These are phyloP conservation scores for Decapterus maruadsi DNA, from an alignment of 2,797 vertebrate genomes.

Conservation along the genomic window DNA sequence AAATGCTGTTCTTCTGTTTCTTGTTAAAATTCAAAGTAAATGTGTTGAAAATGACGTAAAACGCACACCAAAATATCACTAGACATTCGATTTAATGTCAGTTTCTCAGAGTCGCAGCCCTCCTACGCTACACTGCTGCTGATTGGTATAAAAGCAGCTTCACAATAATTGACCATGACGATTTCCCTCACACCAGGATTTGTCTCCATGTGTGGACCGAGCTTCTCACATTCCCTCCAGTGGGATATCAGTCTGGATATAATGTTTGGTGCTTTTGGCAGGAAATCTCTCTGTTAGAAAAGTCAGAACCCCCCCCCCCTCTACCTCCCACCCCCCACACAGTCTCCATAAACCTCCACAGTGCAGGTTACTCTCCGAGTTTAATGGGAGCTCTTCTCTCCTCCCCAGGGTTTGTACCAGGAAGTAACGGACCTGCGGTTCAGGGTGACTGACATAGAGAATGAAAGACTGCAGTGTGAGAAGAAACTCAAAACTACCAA, in stretches of 20 bases:
- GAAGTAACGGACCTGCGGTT: slow-evolving; percentile 92
- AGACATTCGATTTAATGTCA: background rate
- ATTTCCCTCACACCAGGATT: slow-evolving; percentile 22
- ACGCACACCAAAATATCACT: slow-evolving; percentile 6
- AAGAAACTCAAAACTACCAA: slow-evolving; percentile 91
- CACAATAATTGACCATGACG: slow-evolving; percentile 20
- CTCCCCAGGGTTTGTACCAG: slow-evolving; percentile 89
- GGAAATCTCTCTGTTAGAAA: slow-evolving; percentile 13
- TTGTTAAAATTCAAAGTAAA: background rate
- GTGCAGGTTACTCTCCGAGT: slow-evolving; percentile 15
- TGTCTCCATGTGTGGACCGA: slow-evolving; percentile 44
- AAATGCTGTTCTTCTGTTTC: background rate
- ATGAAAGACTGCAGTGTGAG: slow-evolving; percentile 91
- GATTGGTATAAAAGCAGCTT: slow-evolving; percentile 40
- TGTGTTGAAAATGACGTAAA: background rate
- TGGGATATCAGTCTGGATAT: slow-evolving; percentile 42
- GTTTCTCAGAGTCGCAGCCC: slow-evolving; percentile 1
- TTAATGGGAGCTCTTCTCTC: slow-evolving; percentile 45
- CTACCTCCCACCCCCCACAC: slow-evolving; percentile 21
- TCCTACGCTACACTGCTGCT: background rate
- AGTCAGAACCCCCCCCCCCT: background rate
- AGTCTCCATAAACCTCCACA: slow-evolving; percentile 26
- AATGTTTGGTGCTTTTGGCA: slow-evolving; percentile 53
- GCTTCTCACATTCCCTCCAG: slow-evolving; percentile 47
- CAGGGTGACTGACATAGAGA: slow-evolving; percentile 91